Evolutionary conservation across 1,140 invertebrate genomes (phyloP).

Genomic region (Eubasilissa regina): DNA sequence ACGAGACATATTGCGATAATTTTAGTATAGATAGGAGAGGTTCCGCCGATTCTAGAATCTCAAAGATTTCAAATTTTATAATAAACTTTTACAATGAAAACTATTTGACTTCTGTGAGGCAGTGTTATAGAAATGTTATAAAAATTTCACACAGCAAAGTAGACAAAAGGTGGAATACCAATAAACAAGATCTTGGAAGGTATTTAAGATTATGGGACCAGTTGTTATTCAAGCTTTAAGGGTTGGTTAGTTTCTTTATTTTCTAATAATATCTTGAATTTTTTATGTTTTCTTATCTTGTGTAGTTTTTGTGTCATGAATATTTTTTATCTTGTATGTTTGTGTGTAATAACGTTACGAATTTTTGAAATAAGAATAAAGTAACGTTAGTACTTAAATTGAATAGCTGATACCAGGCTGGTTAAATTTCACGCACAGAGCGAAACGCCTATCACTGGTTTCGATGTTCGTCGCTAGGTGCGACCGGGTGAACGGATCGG

Average conservation of each 20-base stretch:
- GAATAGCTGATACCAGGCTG: no score
- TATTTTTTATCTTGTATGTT: no score
- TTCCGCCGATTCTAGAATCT: slow-evolving; percentile 19
- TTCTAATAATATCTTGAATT: no score
- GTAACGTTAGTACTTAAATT: no score
- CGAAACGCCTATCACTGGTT: no score
- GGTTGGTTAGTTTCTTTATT: slow-evolving; percentile 71
- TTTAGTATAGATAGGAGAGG: slow-evolving; percentile 4
- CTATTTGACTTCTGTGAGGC: slow-evolving; percentile 60
- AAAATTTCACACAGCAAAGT: slow-evolving; percentile 68
- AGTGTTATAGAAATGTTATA: slow-evolving; percentile 67
- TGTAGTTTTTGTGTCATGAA: no score
- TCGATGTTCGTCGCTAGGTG: no score
- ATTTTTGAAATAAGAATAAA: no score
- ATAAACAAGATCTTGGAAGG: slow-evolving; percentile 80
- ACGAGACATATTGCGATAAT: not conserved
- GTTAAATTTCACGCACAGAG: no score
- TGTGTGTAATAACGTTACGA: no score
- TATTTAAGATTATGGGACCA: slow-evolving; percentile 92
- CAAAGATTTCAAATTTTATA: not conserved
- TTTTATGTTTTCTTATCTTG: no score
- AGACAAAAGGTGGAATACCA: slow-evolving; percentile 71
- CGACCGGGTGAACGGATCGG: no score
- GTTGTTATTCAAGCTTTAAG: slow-evolving; percentile 90
- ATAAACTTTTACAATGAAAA: slow-evolving; percentile 14